phyloP scores from a whole-genome alignment of 1,140 invertebrate species.

The Pseudomyrmex flavicornis region DNA sequence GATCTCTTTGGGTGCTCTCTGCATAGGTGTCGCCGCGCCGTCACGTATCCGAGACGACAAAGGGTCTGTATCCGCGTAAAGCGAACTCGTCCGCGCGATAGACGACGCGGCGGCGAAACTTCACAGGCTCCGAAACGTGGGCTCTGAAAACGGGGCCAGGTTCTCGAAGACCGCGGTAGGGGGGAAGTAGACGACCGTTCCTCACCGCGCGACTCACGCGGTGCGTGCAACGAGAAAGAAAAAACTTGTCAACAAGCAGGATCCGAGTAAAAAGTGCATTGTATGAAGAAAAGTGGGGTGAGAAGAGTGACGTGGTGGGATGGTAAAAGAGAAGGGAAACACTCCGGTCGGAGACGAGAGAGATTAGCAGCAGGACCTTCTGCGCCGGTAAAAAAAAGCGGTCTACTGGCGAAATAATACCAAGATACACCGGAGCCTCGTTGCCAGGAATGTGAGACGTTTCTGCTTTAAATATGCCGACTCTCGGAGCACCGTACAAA shows the following conservation, averaged over 20 bases:
- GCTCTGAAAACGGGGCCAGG: constrained; percentile 58
- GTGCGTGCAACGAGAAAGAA: constrained; percentile 63
- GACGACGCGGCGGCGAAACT: constrained; percentile 79
- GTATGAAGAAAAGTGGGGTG: constrained; percentile 61
- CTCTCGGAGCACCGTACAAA: constrained; percentile 63
- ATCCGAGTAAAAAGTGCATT: constrained; percentile 74
- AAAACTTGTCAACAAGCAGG: constrained; percentile 77
- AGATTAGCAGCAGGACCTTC: constrained; percentile 74
- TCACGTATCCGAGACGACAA: constrained; percentile 77
- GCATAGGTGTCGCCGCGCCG: constrained; percentile 74
- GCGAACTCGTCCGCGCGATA: constrained; percentile 77
- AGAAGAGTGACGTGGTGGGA: constrained; percentile 34
- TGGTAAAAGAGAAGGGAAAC: constrained; percentile 40
- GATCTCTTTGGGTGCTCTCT: constrained; percentile 74
- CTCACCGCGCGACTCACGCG: constrained; percentile 62
- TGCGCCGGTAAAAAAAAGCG: constrained; percentile 68
- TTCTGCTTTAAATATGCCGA: constrained; percentile 57
- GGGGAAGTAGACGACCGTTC: constrained; percentile 52
- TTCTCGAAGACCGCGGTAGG: neutral
- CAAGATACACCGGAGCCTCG: constrained; percentile 58
- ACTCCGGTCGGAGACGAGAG: constrained; percentile 64
- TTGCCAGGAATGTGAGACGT: constrained; percentile 72
- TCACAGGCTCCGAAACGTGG: constrained; percentile 69
- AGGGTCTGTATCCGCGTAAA: constrained; percentile 82
- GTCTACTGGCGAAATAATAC: constrained; percentile 74